These are phyloP conservation scores for Marasmarcha lunaedactyla DNA, from an alignment of 2,888 invertebrate species.

Conservation along the genomic window DNA sequence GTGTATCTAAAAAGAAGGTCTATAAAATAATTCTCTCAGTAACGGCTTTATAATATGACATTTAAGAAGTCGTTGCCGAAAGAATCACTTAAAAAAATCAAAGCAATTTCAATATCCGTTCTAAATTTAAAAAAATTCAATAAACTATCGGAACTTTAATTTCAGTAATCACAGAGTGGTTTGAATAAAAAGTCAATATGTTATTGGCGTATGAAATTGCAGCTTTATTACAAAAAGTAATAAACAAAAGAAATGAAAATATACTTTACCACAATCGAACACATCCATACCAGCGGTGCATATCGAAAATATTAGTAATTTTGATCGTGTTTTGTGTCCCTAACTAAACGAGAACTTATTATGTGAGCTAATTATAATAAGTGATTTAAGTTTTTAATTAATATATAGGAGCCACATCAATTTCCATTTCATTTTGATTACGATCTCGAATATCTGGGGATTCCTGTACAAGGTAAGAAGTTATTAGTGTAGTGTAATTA, in stretches of 20 bases:
- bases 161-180: too few relatives aligned
- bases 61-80: too few relatives aligned
- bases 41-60: too few relatives aligned
- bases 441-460: conserved; percentile 22
- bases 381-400: not conserved
- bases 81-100: too few relatives aligned
- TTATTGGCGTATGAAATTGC: conserved; percentile 14
- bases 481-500: conserved; percentile 44
- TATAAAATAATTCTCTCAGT: too few relatives aligned
- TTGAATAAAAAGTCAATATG: not conserved
- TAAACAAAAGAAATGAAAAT: conserved; percentile 21
- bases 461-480: conserved; percentile 18
- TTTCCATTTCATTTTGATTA: conserved; percentile 18
- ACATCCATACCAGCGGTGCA: conserved; percentile 70
- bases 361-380: not conserved
- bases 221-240: conserved; percentile 19
- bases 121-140: too few relatives aligned
- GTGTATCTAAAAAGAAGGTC: too few relatives aligned
- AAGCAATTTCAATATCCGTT: too few relatives aligned
- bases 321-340: not conserved
- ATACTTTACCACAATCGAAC: conserved; percentile 37
- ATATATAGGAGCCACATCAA: not conserved
- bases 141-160: too few relatives aligned
- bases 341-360: not conserved
- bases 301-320: conserved; percentile 29